Percentiles rank a stretch among this genome's conserved stretches.
These are phyloP conservation scores for Deilephila elpenor DNA, from an alignment of 2,888 invertebrate species.

Conservation along the genomic window DNA sequence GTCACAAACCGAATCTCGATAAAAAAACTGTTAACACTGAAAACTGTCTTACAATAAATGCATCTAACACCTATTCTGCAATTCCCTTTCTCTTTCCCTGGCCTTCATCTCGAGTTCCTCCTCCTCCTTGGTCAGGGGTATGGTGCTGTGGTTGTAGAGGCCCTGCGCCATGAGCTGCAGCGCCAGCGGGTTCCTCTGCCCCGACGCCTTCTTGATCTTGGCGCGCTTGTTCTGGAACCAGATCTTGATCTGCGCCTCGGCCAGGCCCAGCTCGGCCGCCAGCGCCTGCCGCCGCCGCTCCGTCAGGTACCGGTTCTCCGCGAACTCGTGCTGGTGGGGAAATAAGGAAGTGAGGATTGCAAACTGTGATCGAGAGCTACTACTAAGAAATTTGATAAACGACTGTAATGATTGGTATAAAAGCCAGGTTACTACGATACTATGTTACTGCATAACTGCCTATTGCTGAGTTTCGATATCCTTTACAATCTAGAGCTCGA, in stretches of 20 bases:
- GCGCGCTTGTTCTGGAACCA: conserved; percentile 99
- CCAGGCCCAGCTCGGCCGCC: conserved; percentile 95
- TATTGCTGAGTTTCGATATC: too few species aligned
- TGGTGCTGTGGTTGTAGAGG: conserved; percentile 91
- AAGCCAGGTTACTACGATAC: too few species aligned
- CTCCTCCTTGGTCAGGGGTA: conserved; percentile 88
- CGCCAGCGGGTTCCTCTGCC: conserved; percentile 93
- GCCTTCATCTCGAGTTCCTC: conserved; percentile 87
- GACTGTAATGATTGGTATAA: too few species aligned
- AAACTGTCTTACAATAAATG: conserved; percentile 23
- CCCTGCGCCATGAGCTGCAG: conserved; percentile 97
- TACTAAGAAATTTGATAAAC: too few species aligned
- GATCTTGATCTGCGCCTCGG: conserved; percentile 98
- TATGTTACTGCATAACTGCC: too few species aligned
- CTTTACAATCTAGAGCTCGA: too few species aligned
- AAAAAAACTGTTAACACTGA: conserved; percentile 24
- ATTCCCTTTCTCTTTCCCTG: conserved; percentile 69
- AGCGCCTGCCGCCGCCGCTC: conserved; percentile 95
- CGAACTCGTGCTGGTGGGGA: conserved; percentile 90
- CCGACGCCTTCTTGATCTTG: conserved; percentile 96
- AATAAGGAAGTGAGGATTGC: too few species aligned
- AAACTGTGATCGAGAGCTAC: too few species aligned
- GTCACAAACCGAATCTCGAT: not conserved
- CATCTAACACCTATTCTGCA: conserved; percentile 66
- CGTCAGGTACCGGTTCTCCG: conserved; percentile 96